Evolutionary conservation across 1,140 invertebrate species (phyloP).

Genomic region (Vollenhovia emeryi): DNA sequence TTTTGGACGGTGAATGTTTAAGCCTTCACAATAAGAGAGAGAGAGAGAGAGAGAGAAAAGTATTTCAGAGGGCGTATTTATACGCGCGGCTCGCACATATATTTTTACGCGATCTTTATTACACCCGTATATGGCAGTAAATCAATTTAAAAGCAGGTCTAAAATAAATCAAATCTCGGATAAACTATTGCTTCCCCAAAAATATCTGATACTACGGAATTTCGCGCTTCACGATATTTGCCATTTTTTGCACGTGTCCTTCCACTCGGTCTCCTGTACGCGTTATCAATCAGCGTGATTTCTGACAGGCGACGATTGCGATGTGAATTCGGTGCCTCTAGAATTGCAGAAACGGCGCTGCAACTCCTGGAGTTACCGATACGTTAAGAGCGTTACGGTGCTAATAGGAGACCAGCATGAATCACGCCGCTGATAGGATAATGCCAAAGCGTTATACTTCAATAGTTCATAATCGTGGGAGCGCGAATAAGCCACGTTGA

Average conservation of each 20-base stretch:
- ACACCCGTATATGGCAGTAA: not conserved
- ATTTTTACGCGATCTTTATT: not conserved
- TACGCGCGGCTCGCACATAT: not conserved
- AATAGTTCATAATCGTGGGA: constrained; percentile 53
- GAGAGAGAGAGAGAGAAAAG: no score
- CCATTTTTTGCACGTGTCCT: not conserved
- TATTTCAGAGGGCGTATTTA: not conserved
- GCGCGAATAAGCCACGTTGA: constrained; percentile 29
- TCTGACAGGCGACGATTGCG: not conserved
- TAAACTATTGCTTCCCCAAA: not conserved
- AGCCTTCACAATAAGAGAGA: not conserved
- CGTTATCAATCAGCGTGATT: not conserved
- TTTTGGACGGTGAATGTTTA: not conserved
- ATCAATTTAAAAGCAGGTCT: not conserved
- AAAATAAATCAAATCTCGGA: no score
- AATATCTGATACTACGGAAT: not conserved
- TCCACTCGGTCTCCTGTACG: not conserved
- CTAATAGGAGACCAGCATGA: not conserved
- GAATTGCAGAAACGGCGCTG: not conserved
- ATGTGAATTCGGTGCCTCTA: not conserved
- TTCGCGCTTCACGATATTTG: not conserved
- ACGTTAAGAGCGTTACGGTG: not conserved
- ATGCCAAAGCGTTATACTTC: constrained; percentile 34
- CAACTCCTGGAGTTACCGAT: not conserved
- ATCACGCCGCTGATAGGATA: constrained; percentile 42